Base-by-base conservation (phyloP, 1,140 invertebrate species). In the Leptopilina clavipes region DNA sequence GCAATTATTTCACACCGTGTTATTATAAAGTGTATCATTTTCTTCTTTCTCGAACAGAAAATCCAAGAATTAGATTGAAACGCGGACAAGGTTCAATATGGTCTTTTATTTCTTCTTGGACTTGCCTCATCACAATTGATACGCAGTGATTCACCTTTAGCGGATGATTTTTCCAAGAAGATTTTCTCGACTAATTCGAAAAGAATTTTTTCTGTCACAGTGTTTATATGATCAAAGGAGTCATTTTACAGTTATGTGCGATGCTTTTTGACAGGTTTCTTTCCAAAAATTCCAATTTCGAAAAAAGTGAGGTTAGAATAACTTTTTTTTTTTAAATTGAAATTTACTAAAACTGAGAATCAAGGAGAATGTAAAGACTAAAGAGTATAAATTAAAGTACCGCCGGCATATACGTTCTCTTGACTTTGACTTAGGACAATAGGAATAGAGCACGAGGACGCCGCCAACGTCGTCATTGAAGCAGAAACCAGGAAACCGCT, bases 341-440 rank as follows among this genome's bases (percentile, higher is more conserved):
- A n/a, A n/a, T n/a, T n/a, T n/a, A n/a, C n/a, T n/a, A n/a, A n/a
- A n/a, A n/a, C n/a, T n/a, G n/a, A n/a, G n/a, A n/a, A n/a, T n/a
- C n/a, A n/a, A n/a, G n/a, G n/a, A n/a, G n/a, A n/a, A n/a, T n/a
- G n/a, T n/a, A n/a, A n/a, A n/a, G n/a, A n/a, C n/a, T n/a, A n/a
- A n/a, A n/a, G n/a, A n/a, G n/a, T n/a, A n/a, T n/a, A n/a, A n/a
- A n/a, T n/a, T n/a, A n/a, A n/a, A n/a, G n/a, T n/a, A n/a, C n/a
- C n/a, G n/a, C n/a, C n/a, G 9, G 43, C 72, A 59, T 37, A 40
- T 65, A 17, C 40, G 75, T 76, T 86, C 80, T 86, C 85, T 86
- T 86, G 85, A 85, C 85, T 86, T 86, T 86, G 84, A 87, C 86
- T 85, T 75, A 22, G 72, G 54, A 12, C 22, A 14, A 31, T 65